Base-by-base conservation (phyloP, 2,113 vertebrate genomes). In the Cebidichthys violaceus region DNA sequence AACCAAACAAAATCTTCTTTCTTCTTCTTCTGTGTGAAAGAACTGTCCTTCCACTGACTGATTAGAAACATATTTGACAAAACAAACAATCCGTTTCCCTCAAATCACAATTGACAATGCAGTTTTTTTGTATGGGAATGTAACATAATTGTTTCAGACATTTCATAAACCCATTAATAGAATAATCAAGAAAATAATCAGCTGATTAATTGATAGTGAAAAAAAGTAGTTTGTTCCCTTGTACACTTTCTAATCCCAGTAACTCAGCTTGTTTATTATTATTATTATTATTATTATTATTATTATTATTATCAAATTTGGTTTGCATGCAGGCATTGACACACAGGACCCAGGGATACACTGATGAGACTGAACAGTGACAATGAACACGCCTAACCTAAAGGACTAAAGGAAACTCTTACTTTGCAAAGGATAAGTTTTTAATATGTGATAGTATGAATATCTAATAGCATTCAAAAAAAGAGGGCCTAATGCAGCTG, bases 401-500 rank as follows among this genome's bases (percentile, higher is more conserved):
- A n/a, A n/a, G n/a, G n/a, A n/a, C n/a, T n/a, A n/a, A n/a, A n/a
- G n/a, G n/a, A n/a, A n/a, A n/a, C n/a, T n/a, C n/a, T n/a, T n/a
- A n/a, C n/a, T n/a, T n/a, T n/a, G n/a, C n/a, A n/a, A n/a, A n/a
- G n/a, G n/a, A n/a, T n/a, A n/a, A n/a, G n/a, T n/a, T 50, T 50
- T 50, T 18, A 50, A 18, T 20, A 6, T 52, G 20, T 22, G 50
- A 52, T 52, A 22, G 50, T 43, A 13, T 43, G 41, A 13, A 20
- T 6, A 50, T 50, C 18, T 3, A 52, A 52, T 52, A 52, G 22
- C 50, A 52, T 52, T 22, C 4, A 15, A 52, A 11, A 11, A 43
- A 45, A 45, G 3, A 62, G 52, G 55, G 35, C 54, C 41, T 81
- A 55, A 59, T 55, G 55, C 65, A 31, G 22, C 70, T 18, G 60